Evolutionary conservation across 1,140 invertebrate genomes (phyloP).

Genomic region (Notospermus geniculatus): DNA sequence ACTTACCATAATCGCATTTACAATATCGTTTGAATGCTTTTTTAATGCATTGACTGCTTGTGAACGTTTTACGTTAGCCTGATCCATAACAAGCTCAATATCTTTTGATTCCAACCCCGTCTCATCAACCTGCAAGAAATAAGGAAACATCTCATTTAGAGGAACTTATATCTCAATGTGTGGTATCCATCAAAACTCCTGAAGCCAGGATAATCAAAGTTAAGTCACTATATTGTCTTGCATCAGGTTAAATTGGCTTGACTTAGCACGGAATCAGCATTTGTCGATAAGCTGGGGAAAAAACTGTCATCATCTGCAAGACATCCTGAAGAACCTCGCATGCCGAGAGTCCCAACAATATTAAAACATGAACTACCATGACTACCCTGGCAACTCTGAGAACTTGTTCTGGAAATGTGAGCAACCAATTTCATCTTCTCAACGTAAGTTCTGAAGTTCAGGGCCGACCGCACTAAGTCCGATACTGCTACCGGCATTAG

Average conservation of each 20-base stretch:
- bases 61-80: conserved; percentile 91
- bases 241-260: conserved; percentile 31
- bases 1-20: conserved; percentile 70
- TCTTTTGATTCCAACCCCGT: conserved; percentile 96
- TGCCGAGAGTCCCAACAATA: background rate
- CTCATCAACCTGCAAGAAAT: conserved; percentile 72
- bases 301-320: conserved; percentile 29
- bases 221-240: no score
- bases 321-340: background rate
- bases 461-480: no score
- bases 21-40: conserved; percentile 97
- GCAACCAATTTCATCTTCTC: no score
- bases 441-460: no score
- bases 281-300: conserved; percentile 37
- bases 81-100: conserved; percentile 95
- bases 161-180: no score
- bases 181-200: no score
- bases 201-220: no score
- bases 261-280: conserved; percentile 27
- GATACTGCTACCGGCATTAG: no score
- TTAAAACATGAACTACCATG: conserved; percentile 48
- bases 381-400: conserved; percentile 61
- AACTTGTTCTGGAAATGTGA: no score
- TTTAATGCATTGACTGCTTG: conserved; percentile 93
- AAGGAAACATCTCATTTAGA: background rate